phyloP scores from a whole-genome alignment of 1,140 invertebrate species.

The Spodoptera litura region DNA sequence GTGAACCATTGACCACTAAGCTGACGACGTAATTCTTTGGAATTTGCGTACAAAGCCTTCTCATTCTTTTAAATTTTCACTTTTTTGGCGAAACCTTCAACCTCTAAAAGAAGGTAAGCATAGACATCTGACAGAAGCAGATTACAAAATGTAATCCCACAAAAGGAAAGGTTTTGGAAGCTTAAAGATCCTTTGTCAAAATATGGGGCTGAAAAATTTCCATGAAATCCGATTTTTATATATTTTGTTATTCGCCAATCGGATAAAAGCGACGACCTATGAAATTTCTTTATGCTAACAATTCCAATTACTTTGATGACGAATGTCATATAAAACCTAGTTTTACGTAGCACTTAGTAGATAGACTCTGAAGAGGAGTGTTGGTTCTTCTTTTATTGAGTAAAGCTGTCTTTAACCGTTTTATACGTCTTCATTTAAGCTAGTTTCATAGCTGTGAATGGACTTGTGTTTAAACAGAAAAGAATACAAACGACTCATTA shows the following conservation, averaged over 20 bases:
- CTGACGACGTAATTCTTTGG: too few species aligned
- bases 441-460: neutral
- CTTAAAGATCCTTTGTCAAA: slow-evolving; percentile 44
- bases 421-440: neutral
- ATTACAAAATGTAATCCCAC: slow-evolving; percentile 38
- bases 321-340: neutral
- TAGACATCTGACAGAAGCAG: slow-evolving; percentile 29
- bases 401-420: neutral
- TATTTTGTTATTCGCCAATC: slow-evolving; percentile 18
- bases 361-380: too few species aligned
- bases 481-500: slow-evolving; percentile 15
- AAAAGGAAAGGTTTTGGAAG: slow-evolving; percentile 37
- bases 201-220: slow-evolving; percentile 26
- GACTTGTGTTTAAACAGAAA: neutral
- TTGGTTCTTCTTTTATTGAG: neutral
- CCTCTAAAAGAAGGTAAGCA: neutral
- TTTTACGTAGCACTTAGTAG: too few species aligned
- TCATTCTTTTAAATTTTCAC: neutral
- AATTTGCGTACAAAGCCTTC: neutral
- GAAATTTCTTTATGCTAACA: neutral
- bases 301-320: neutral
- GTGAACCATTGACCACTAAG: too few species aligned
- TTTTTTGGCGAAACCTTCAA: neutral
- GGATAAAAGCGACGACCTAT: neutral
- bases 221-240: slow-evolving; percentile 31